A percentile compares a stretch with the other conserved stretches of the same genome.
Evolutionary conservation across 2,797 vertebrate genomes (phyloP).

Genomic region (Sebastes vulpes): DNA sequence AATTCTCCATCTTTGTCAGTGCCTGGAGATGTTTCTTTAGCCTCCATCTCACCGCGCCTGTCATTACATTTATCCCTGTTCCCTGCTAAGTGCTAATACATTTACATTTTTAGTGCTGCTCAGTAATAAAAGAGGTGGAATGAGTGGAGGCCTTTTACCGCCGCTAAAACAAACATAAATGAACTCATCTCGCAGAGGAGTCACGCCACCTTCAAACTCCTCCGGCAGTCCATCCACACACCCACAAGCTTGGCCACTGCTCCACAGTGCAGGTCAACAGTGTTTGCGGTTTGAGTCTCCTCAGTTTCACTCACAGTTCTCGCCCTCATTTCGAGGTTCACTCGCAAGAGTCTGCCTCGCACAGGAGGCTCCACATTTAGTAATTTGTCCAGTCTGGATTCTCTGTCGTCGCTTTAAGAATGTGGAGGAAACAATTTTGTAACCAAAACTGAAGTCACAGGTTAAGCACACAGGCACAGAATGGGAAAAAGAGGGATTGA

Average conservation of each 20-base stretch:
- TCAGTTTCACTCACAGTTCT: conserved; percentile 69
- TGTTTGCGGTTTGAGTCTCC: conserved; percentile 83
- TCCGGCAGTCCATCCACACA: conserved; percentile 31
- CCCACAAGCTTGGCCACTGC: conserved; percentile 56
- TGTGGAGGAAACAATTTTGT: conserved; percentile 46
- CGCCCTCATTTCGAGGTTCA: conserved; percentile 50
- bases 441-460: conserved; percentile 51
- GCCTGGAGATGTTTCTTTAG: conserved; percentile 66
- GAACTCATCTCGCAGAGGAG: conserved; percentile 56
- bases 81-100: conserved; percentile 81
- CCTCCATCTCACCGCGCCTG: conserved; percentile 54
- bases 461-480: conserved; percentile 65
- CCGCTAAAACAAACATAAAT: conserved; percentile 73
- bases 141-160: conserved; percentile 67
- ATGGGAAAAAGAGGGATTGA: conserved; percentile 44
- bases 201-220: conserved; percentile 22
- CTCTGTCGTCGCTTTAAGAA: conserved; percentile 20
- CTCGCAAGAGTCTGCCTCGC: conserved; percentile 52
- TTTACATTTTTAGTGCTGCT: conserved; percentile 85
- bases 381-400: conserved; percentile 49
- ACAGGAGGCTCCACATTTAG: conserved; percentile 41
- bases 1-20: conserved; percentile 64
- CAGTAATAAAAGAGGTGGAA: conserved; percentile 77
- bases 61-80: conserved; percentile 73
- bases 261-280: conserved; percentile 89